phyloP scores from a whole-genome alignment of 2,113 vertebrate species.

The Muntiacus reevesi region DNA sequence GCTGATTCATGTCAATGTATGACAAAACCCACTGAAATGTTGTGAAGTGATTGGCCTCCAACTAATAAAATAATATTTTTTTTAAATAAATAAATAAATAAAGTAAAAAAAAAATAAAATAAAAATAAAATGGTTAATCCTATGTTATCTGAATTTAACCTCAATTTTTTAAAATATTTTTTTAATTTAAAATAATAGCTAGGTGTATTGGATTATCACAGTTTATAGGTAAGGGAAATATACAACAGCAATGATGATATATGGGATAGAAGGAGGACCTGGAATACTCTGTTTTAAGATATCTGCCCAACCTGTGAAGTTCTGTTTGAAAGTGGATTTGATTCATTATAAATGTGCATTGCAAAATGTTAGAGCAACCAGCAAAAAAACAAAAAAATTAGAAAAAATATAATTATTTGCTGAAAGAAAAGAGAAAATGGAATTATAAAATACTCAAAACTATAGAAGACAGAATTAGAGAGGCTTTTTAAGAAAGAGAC shows the following conservation, averaged over 20 bases:
- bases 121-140: neutral
- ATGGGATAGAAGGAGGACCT: neutral
- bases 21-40: too few relatives aligned
- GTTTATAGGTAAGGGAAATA: neutral
- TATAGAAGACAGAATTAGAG: neutral
- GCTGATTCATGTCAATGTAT: too few relatives aligned
- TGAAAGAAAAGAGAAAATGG: neutral
- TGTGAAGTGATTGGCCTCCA: too few relatives aligned
- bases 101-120: too few relatives aligned
- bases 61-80: too few relatives aligned
- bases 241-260: neutral
- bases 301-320: neutral
- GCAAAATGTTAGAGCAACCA: neutral
- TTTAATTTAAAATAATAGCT: neutral
- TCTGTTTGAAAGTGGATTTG: neutral
- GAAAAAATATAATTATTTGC: neutral
- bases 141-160: neutral
- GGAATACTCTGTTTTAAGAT: neutral
- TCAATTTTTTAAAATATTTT: neutral
- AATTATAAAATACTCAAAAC: slow-evolving; percentile 1
- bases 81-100: too few relatives aligned
- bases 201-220: neutral
- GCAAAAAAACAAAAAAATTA: neutral
- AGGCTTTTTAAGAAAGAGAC: neutral
- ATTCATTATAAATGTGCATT: neutral